Evolutionary conservation across 1,140 invertebrate species (phyloP), one percentile per base, ranked within the genome.

Genomic region (Glomeris maerens): DNA sequence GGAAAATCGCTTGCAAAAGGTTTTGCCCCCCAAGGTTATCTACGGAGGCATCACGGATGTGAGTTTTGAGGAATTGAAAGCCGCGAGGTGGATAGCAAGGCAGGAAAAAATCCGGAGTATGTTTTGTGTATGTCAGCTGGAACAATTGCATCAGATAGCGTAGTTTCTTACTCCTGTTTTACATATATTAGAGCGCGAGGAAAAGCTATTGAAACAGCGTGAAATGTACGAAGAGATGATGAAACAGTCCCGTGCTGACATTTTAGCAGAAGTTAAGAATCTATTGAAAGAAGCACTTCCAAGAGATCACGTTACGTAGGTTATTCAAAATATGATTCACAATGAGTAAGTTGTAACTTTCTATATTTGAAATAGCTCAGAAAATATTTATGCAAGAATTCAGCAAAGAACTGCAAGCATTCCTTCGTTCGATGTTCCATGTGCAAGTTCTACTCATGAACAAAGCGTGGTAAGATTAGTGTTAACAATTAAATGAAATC

Each of bases 61-160:
- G 50, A 67, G 65, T 27, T 69, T 76, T 60, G 75, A 77, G 60
- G 74, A 77, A 60, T 52, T 77, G 2, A 56, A 69, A 50, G 70
- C 68, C 41, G 63, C 62, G 4, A n/a, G n/a, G n/a, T n/a, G n/a
- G n/a, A n/a, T n/a, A 45, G 45, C 54, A 47, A 27, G 47, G 13
- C 39, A 41, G 23, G 29, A 55, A 41, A 20, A 56, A 36, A 20
- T 44, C n/a, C n/a, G n/a, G n/a, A n/a, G n/a, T n/a, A n/a, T n/a
- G n/a, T n/a, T n/a, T n/a, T n/a, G n/a, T n/a, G n/a, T n/a, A n/a
- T n/a, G n/a, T n/a, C n/a, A n/a, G n/a, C n/a, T n/a, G n/a, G n/a
- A n/a, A n/a, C n/a, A n/a, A n/a, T n/a, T n/a, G n/a, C n/a, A n/a
- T n/a, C n/a, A n/a, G n/a, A n/a, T n/a, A 25, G 50, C 55, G 10